Evolutionary conservation across 2,888 invertebrate genomes (phyloP).

Genomic region (Sepiola atlantica): DNA sequence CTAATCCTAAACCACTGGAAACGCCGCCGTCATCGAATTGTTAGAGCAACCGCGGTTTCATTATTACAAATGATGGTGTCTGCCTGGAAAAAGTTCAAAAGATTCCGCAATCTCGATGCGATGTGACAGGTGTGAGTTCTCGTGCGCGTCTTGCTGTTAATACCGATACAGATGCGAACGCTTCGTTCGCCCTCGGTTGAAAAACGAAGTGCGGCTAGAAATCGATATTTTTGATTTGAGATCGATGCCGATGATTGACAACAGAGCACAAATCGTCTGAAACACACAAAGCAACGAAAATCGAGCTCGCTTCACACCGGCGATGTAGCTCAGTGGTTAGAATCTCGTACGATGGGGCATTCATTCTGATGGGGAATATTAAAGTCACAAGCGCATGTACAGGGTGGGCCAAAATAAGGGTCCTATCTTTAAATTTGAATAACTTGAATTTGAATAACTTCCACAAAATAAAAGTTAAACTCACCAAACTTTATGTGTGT

Average conservation of each 20-base stretch:
- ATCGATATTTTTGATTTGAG: not conserved
- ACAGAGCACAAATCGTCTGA: not conserved
- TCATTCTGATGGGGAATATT: too few relatives aligned
- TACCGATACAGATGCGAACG: not conserved
- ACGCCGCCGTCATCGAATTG: not conserved
- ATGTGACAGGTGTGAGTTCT: not conserved
- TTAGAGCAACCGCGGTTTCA: not conserved
- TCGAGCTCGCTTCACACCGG: not conserved
- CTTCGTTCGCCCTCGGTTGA: not conserved
- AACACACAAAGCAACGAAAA: not conserved
- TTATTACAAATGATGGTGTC: not conserved
- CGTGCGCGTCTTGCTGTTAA: not conserved
- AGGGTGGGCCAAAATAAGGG: too few relatives aligned
- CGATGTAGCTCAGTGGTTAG: not conserved
- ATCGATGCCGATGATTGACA: not conserved
- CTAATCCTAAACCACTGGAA: too few relatives aligned
- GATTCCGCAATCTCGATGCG: not conserved
- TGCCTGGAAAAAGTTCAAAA: not conserved
- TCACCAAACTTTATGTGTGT: too few relatives aligned
- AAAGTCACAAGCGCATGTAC: too few relatives aligned
- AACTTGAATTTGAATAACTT: too few relatives aligned
- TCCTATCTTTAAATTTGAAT: too few relatives aligned
- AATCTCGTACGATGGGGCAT: not conserved
- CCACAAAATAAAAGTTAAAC: too few relatives aligned
- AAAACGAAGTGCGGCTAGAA: not conserved